Conservation (phyloP, 2,888 invertebrate species). For the Cylindroiulus punctatus region DNA sequence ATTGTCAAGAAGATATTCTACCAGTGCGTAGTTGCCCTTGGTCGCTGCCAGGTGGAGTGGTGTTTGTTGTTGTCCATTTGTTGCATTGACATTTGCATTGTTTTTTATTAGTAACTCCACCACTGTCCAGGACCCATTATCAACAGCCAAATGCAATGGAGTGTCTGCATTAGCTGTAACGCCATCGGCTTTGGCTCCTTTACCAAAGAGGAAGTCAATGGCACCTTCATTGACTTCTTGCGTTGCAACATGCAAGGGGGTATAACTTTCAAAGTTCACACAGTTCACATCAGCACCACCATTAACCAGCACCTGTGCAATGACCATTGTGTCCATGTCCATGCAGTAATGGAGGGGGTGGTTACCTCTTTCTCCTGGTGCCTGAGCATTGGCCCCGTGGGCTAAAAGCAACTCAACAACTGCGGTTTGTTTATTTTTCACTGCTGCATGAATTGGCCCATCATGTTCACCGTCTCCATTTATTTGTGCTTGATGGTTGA, state of each 20-base stretch:
- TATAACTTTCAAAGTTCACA: neutral
- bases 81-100: neutral
- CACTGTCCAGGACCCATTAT: neutral
- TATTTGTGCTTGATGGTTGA: neutral
- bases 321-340: neutral
- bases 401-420: slow-evolving; percentile 16
- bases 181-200: slow-evolving; percentile 71
- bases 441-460: neutral
- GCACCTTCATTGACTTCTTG: slow-evolving; percentile 68
- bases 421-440: neutral
- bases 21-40: neutral
- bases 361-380: neutral
- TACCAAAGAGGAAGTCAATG: slow-evolving; percentile 61
- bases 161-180: slow-evolving; percentile 68
- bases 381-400: neutral
- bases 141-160: slow-evolving; percentile 3
- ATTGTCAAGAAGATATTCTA: neutral
- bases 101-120: neutral
- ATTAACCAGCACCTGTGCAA: neutral
- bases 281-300: slow-evolving; percentile 75
- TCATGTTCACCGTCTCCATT: neutral
- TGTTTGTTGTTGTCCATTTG: neutral
- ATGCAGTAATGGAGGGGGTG: neutral
- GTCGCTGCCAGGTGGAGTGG: neutral
- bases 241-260: slow-evolving; percentile 69